These are phyloP conservation scores for Bungarus multicinctus DNA, from an alignment of 2,113 vertebrate species.

Conservation along the genomic window DNA sequence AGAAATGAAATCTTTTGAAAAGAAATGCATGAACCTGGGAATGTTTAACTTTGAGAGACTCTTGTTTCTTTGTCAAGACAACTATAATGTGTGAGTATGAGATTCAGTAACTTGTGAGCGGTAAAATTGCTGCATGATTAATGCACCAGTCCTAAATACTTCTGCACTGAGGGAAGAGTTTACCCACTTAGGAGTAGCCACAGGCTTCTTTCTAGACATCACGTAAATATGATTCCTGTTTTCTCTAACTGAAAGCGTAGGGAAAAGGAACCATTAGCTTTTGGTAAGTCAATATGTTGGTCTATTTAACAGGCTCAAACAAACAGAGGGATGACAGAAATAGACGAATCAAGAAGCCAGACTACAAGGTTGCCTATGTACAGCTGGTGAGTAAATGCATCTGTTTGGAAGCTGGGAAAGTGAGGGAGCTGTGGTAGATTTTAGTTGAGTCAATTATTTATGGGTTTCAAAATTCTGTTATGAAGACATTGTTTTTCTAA, in stretches of 20 bases:
- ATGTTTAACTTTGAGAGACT: background rate
- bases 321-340: constrained; percentile 86
- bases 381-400: constrained; percentile 84
- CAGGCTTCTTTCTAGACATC: background rate
- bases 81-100: background rate
- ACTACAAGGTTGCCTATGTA: constrained; percentile 95
- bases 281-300: constrained; percentile 7
- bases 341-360: constrained; percentile 85
- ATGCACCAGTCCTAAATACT: background rate
- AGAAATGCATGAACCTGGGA: background rate
- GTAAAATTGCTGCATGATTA: background rate
- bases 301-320: constrained; percentile 74
- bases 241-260: background rate
- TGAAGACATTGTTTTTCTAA: background rate
- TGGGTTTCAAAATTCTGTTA: background rate
- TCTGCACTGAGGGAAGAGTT: background rate
- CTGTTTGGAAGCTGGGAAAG: background rate
- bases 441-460: background rate
- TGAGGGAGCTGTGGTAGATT: background rate
- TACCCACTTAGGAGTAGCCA: background rate
- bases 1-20: background rate
- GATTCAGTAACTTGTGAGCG: background rate
- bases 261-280: background rate
- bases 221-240: background rate
- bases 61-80: background rate